Base-by-base conservation (phyloP, 2,113 vertebrate species). In the Telmatochromis brichardi region DNA sequence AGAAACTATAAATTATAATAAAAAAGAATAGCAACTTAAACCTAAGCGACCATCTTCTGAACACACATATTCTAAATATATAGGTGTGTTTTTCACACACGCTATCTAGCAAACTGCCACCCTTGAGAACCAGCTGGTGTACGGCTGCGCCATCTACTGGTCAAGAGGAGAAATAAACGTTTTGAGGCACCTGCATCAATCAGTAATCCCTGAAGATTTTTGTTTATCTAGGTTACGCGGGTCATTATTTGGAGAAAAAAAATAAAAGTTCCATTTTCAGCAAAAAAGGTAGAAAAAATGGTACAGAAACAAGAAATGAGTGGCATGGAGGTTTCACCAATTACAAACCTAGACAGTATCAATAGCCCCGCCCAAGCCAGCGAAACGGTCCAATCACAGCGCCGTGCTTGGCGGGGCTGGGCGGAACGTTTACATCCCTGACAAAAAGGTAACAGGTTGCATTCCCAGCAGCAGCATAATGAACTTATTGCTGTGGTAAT, bases 381-480 rank as follows among this genome's bases (percentile, higher is more conserved):
- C 9, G 2, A 5, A 3, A 11, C 57, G 5, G 58, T 21, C 96
- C 96, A 96, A 97, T 96, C 73, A 89, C 7, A 80, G 54, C 8
- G 8, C 80, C 42, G 13, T 1, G 1, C 21, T 6, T 3, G 63
- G 89, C 33, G 47, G 50, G 10, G 53, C 35, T 92, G 92, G 96
- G 96, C 95, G 95, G 95, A 86, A 82, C 91, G 9, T 21, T 79
- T 35, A 31, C 92, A 90, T 95, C 94, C 53, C 85, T 81, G 79
- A 94, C 86, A 94, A 95, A 68, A 96, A 96, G 96, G 96, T 96
- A 97, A 97, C 96, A 97, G 96, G 96, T 97, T 96, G 96, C 90
- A 55, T 51, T 82, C 73, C 76, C 73, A 21, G 50, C 26, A 15
- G 73, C 82, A 47, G n/a, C 60, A 57, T 60, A 85, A 93, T 94